Conservation (phyloP, 2,888 invertebrate species). For the Lasius fuliginosus region DNA sequence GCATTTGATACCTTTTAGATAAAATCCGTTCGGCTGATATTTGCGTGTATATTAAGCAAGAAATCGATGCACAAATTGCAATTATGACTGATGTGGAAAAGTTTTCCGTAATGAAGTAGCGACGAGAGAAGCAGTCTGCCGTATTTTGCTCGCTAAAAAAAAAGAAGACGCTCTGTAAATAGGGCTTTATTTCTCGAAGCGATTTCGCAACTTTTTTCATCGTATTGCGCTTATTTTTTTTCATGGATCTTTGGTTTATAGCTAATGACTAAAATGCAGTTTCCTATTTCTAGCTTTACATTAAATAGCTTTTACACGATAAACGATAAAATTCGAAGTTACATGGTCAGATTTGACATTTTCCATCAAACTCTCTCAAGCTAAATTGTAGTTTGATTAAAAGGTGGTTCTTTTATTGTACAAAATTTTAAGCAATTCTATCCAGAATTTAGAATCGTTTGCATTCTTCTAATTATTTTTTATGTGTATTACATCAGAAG, state of each 20-base stretch:
- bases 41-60: slow-evolving; percentile 36
- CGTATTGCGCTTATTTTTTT: slow-evolving; percentile 18
- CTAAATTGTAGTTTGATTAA: slow-evolving; percentile 7
- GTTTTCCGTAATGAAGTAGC: slow-evolving; percentile 10
- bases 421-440: neutral
- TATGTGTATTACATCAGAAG: neutral
- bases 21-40: slow-evolving; percentile 15
- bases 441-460: slow-evolving; percentile 10
- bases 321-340: neutral
- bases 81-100: slow-evolving; percentile 2
- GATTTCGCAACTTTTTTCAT: slow-evolving; percentile 40
- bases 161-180: slow-evolving; percentile 24
- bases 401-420: neutral
- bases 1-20: slow-evolving; percentile 17
- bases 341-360: neutral
- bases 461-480: slow-evolving; percentile 9
- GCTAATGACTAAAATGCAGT: neutral
- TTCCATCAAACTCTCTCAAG: neutral
- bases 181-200: slow-evolving; percentile 39
- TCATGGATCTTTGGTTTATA: neutral
- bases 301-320: neutral
- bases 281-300: neutral
- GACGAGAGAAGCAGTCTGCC: slow-evolving; percentile 8
- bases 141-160: slow-evolving; percentile 36
- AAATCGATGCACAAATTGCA: slow-evolving; percentile 46